phyloP scores from a whole-genome alignment of 2,888 invertebrate species.

The Helobdella robusta region DNA sequence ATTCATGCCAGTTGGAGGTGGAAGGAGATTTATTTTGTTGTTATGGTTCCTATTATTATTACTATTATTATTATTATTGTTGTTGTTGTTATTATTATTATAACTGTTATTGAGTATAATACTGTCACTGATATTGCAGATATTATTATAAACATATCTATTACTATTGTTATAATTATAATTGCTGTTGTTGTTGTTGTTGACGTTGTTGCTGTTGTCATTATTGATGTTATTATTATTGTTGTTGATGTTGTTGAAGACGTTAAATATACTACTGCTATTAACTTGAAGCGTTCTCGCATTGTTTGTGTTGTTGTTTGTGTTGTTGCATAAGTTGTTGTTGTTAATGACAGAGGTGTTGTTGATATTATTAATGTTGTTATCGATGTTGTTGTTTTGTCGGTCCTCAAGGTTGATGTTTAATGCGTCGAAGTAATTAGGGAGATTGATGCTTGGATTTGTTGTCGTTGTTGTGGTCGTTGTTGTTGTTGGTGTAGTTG shows the following conservation, averaged over 20 bases:
- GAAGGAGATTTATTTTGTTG: no score
- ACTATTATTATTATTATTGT: neutral
- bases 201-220: neutral
- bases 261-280: no score
- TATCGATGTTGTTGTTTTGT: slow-evolving; percentile 2
- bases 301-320: slow-evolving; percentile 11
- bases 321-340: neutral
- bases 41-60: neutral
- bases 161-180: neutral
- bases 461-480: no score
- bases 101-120: neutral
- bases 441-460: no score
- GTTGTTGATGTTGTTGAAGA: neutral
- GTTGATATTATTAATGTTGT: neutral
- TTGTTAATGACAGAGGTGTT: neutral
- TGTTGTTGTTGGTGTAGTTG: no score
- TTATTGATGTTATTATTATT: neutral
- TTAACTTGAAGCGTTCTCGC: no score
- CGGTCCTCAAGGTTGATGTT: no score
- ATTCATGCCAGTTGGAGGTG: no score
- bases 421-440: no score
- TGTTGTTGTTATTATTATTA: neutral
- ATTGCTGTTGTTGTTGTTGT: slow-evolving; percentile 9
- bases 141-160: no score
- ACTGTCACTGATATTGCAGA: no score